Evolutionary conservation across 2,113 vertebrate genomes (phyloP).

Genomic region (Indicator maculatus): DNA sequence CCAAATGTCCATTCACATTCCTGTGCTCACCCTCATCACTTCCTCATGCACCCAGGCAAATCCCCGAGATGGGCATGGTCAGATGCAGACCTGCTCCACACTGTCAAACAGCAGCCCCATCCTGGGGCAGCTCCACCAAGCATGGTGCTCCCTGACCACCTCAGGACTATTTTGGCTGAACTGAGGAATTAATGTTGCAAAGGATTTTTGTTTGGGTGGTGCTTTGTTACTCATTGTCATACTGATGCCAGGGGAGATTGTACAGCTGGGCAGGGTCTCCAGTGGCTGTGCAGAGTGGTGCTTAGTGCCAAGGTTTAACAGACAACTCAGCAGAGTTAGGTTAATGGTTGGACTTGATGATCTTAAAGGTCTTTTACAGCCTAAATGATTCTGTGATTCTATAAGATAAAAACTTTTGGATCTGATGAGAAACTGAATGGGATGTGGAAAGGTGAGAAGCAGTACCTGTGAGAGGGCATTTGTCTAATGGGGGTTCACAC

Average conservation of each 20-base stretch:
- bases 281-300: background rate
- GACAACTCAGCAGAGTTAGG: too few relatives aligned
- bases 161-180: fast-evolving
- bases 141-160: fast-evolving
- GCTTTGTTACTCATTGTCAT: background rate
- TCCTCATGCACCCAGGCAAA: fast-evolving
- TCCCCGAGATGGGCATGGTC: background rate
- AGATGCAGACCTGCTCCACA: background rate
- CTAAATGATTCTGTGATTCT: too few relatives aligned
- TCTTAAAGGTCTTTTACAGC: too few relatives aligned
- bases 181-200: background rate
- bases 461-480: background rate
- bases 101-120: background rate
- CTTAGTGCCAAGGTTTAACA: too few relatives aligned
- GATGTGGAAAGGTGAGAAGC: background rate
- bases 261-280: background rate
- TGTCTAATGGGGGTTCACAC: background rate
- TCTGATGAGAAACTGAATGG: background rate
- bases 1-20: fast-evolving
- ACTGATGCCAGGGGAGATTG: background rate
- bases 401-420: background rate
- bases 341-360: too few relatives aligned
- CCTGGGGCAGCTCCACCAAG: background rate
- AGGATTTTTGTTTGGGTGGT: background rate
- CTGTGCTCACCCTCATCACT: fast-evolving